Evolutionary conservation across 2,113 vertebrate genomes (phyloP).

Genomic region (Paralichthys olivaceus): DNA sequence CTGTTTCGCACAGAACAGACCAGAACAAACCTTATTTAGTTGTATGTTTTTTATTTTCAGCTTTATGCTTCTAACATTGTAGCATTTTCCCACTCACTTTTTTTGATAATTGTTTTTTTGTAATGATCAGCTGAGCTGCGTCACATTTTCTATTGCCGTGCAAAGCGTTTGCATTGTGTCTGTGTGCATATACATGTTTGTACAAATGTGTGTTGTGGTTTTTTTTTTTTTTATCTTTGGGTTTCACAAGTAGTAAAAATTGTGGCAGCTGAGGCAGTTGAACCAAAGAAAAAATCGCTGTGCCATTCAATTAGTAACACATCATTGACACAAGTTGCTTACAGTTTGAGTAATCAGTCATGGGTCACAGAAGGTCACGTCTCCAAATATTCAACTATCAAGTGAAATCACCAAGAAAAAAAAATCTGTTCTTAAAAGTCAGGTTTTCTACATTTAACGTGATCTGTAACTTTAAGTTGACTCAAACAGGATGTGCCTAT

Average conservation of each 20-base stretch:
- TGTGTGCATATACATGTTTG: background rate
- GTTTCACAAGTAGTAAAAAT: conserved; percentile 24
- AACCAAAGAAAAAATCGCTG: conserved; percentile 67
- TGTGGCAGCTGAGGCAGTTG: conserved; percentile 60
- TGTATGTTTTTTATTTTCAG: conserved; percentile 16
- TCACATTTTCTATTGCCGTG: conserved; percentile 19
- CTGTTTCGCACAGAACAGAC: conserved; percentile 29
- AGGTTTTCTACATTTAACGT: no score
- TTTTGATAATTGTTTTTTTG: background rate
- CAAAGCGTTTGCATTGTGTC: conserved; percentile 8
- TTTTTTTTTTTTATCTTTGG: conserved; percentile 21
- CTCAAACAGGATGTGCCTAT: background rate
- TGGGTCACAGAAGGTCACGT: background rate
- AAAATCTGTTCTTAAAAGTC: no score
- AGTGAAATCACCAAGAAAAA: background rate
- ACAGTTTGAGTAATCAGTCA: conserved; percentile 13
- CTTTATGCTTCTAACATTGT: conserved; percentile 68
- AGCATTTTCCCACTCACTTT: conserved; percentile 43
- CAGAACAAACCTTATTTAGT: conserved; percentile 32
- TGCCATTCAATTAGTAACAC: conserved; percentile 21
- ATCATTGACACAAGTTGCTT: background rate
- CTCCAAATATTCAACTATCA: no score
- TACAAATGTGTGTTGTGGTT: conserved; percentile 2
- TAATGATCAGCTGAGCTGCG: conserved; percentile 20
- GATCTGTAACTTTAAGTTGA: background rate